Evolutionary conservation across 2,113 vertebrate species (phyloP).

Genomic region (Ailuropoda melanoleuca): DNA sequence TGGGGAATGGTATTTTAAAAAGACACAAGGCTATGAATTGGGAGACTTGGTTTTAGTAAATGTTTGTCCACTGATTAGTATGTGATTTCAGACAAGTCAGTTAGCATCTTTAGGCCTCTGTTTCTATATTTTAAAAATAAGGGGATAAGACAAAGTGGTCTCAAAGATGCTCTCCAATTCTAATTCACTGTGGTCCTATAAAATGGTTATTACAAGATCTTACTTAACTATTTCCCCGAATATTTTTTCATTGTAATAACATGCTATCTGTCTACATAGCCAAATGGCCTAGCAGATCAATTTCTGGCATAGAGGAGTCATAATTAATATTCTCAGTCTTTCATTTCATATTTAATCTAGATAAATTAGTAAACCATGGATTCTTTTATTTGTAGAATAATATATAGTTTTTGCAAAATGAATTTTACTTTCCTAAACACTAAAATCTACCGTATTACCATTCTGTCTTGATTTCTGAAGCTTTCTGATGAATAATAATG

Average conservation of each 20-base stretch:
- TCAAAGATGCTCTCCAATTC: not conserved
- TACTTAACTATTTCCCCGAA: not conserved
- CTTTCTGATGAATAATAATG: not conserved
- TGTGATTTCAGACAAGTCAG: not conserved
- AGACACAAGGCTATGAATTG: not conserved
- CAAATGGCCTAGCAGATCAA: not conserved
- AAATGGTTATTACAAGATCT: not conserved
- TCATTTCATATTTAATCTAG: conserved; percentile 1
- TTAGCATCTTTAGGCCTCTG: not conserved
- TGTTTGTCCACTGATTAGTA: not conserved
- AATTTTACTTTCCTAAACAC: conserved; percentile 23
- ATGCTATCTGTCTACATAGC: not conserved
- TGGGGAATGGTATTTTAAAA: not conserved
- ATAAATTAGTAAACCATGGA: not conserved
- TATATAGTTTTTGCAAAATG: not conserved
- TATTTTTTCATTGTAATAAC: conserved; percentile 1
- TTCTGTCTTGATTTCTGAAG: not conserved
- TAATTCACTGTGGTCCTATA: not conserved
- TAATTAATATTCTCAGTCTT: not conserved
- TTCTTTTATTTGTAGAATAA: not conserved
- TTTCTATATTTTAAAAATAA: not conserved
- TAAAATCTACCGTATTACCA: not conserved
- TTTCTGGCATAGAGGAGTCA: not conserved
- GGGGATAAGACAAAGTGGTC: not conserved
- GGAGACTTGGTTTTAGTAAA: not conserved